A percentile compares a stretch with the other conserved stretches of the same genome.
Conservation (phyloP, 2,888 invertebrate species). For the Craniophora ligustri region DNA sequence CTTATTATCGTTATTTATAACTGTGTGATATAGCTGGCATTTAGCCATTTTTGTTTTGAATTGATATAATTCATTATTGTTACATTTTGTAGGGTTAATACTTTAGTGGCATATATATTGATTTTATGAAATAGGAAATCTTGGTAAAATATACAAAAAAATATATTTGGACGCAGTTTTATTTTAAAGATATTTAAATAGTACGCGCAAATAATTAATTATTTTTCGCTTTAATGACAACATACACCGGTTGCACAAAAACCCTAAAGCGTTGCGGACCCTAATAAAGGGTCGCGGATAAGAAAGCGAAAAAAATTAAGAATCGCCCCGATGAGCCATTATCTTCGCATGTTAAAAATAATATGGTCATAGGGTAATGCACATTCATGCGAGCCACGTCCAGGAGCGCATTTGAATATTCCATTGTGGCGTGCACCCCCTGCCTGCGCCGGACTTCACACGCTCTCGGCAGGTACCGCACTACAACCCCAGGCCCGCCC, state of each 20-base stretch:
- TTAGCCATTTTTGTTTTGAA: conserved; percentile 18
- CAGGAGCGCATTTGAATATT: conserved; percentile 87
- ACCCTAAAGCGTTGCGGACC: conserved; percentile 84
- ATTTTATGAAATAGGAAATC: too few relatives aligned
- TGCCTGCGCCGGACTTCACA: conserved; percentile 86
- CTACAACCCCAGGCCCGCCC: conserved; percentile 55
- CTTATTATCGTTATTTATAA: conserved; percentile 35
- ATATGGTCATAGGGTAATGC: conserved; percentile 87
- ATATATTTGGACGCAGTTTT: background rate
- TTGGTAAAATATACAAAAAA: too few relatives aligned
- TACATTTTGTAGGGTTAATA: background rate
- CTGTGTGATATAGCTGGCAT: conserved; percentile 10
- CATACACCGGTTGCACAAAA: conserved; percentile 81
- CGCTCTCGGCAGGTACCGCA: conserved; percentile 76
- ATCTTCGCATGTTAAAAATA: conserved; percentile 88
- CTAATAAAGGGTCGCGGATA: conserved; percentile 80
- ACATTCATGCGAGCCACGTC: conserved; percentile 86
- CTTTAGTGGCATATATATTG: background rate
- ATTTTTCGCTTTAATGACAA: conserved; percentile 80
- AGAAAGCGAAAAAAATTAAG: conserved; percentile 86
- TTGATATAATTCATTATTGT: conserved; percentile 21
- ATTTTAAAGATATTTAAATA: conserved; percentile 16
- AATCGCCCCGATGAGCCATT: conserved; percentile 88
- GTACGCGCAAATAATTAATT: conserved; percentile 59
- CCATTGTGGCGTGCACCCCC: conserved; percentile 74